Base-by-base conservation (phyloP, 2,888 invertebrate genomes). In the Trisateles emortualis region DNA sequence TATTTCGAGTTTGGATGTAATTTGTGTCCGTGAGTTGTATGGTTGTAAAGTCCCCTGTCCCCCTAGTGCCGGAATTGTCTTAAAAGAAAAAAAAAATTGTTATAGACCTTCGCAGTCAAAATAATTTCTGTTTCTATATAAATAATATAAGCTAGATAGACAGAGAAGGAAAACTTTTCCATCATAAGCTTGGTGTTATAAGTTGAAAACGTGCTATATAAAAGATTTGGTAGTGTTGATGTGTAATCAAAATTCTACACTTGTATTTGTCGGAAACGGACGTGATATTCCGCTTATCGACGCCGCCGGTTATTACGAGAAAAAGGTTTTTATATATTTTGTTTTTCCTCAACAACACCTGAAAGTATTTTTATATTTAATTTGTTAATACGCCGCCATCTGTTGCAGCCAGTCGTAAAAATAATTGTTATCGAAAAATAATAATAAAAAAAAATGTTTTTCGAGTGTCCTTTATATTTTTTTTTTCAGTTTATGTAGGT, bases 171-270 rank as follows among this genome's bases (percentile, higher is more conserved):
- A 56, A 54, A 52, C 42, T 51, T 38, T 53, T 47, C 38, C 24
- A 2, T 43, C 30, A 4, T 33, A 42, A n/a, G 32, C 17, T 11
- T 6, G n/a, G 8, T 8, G 26, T 40, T 26, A 17, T 14, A 26
- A 22, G n/a, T 40, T 41, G 24, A 30, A 48, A 55, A 60, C 38
- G 41, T 61, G n/a, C n/a, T 8, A 8, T 26, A 26, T 19, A 19
- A 51, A 46, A 19, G 46, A 43, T 26, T 38, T 30, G 40, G 19
- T 32, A 11, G 44, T 45, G 36, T 22, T 41, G 52, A 50, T 52
- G 38, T 51, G 54, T 57, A 40, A 68, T 68, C 67, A 70, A 59
- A 62, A 68, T 68, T 68, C 71, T 53, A 29, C 35, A 39, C 52
- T 42, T 39, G 71, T 66, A 59, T 38, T 63, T 19, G 35, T 43